Base-by-base conservation (phyloP, 2,113 vertebrate species). In the Pluvialis apricaria region DNA sequence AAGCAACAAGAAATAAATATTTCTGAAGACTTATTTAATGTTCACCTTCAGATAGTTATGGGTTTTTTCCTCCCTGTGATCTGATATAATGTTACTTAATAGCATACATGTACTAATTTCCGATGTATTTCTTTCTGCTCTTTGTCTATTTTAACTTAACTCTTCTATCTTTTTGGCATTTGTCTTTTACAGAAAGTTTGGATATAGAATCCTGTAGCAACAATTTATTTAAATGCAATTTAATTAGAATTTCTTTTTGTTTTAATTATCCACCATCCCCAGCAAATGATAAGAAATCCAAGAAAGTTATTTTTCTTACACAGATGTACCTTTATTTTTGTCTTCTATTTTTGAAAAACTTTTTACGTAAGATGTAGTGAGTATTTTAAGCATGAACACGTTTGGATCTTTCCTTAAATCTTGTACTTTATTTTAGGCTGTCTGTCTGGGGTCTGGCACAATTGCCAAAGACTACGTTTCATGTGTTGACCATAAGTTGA, bases 1-100 rank as follows among this genome's bases (percentile, higher is more conserved):
- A 96, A 79, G 40, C 90, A 96, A 92, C 90, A 95, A 94, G 78
- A 92, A 52, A 21, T 65, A 97, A 92, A 82, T 96, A 91, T 88
- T 96, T 82, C 84, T 90, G 34, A 94, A 86, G 82, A 79, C 52
- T 95, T 94, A 90, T 49, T 94, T 94, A 57, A 76, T 71, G 82
- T 72, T 85, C 65, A 92, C 64, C 42, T 82, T 38, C 45, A 40
- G 49, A 16, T 38, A 44, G 32, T 25, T 65, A n/a, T 19, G 47
- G 2, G 9, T 19, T 32, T 77, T 90, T 70, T 61, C 60, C 77
- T 72, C 60, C 26, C 42, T 78, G 24, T 92, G 62, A 91, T 75
- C 61, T 72, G 88, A 69, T 85, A 93, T 7, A 38, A 2, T 13
- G 71, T 94, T 88, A 55, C 52, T 93, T 83, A 86, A 72, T 64